Evolutionary conservation across 1,140 invertebrate species (phyloP).

Genomic region (Heliconius melpomene): DNA sequence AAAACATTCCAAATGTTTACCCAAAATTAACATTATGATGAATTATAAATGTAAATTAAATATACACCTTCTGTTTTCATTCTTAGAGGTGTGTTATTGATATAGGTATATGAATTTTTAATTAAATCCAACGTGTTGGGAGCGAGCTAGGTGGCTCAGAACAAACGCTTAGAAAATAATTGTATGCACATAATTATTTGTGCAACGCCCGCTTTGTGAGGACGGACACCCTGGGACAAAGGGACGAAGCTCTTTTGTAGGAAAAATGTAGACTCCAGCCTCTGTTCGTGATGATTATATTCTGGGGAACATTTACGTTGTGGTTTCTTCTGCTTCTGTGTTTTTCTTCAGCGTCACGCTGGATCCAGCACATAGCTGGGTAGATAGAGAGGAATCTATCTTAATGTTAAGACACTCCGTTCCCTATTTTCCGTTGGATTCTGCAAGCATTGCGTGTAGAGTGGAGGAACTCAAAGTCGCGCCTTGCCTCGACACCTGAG

Average conservation of each 20-base stretch:
- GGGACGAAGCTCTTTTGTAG: constrained; percentile 45
- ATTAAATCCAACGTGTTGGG: constrained; percentile 38
- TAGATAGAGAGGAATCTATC: no score
- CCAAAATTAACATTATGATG: constrained; percentile 25
- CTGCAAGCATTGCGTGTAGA: no score
- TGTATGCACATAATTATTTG: constrained; percentile 80
- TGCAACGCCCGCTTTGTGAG: constrained; percentile 67
- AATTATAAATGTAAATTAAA: constrained; percentile 36
- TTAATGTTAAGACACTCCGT: no score
- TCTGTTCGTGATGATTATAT: constrained; percentile 33
- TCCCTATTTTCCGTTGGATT: no score
- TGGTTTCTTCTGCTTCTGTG: background rate
- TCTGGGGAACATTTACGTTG: constrained; percentile 13
- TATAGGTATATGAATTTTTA: constrained; percentile 42
- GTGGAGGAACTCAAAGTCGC: no score
- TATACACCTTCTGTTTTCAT: constrained; percentile 32
- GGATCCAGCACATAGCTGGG: no score
- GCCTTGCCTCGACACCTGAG: no score
- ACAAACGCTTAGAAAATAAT: constrained; percentile 72
- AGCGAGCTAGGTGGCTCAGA: constrained; percentile 34
- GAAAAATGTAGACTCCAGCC: constrained; percentile 32
- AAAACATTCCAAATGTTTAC: constrained; percentile 10
- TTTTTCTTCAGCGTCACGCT: no score
- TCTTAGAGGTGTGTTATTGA: constrained; percentile 38
- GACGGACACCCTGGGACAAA: constrained; percentile 58